Percentiles rank a stretch among this genome's conserved stretches.
Conservation (phyloP, 2,888 invertebrate genomes). For the Cerastis leucographa region DNA sequence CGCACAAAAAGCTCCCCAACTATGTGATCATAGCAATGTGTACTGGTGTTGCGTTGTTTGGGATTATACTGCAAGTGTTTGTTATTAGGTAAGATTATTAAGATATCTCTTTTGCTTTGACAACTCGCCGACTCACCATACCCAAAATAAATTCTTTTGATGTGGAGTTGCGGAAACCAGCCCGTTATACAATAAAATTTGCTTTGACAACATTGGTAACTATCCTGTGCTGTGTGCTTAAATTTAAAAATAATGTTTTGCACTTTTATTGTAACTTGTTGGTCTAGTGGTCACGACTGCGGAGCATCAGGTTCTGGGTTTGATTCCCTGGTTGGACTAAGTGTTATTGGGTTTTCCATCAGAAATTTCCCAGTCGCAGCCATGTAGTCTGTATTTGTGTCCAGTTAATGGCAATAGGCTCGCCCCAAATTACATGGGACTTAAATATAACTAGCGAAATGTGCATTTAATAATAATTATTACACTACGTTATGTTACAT, state of each 20-base stretch:
- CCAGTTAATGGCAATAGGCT: too few species aligned
- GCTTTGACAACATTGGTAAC: not conserved
- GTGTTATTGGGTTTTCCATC: not conserved
- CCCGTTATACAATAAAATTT: too few species aligned
- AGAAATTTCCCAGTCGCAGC: not conserved
- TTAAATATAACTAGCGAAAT: not conserved
- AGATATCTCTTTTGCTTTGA: not conserved
- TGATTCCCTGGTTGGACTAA: not conserved
- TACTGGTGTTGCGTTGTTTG: slow-evolving; percentile 90
- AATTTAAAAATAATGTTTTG: not conserved
- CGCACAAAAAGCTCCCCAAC: slow-evolving; percentile 90
- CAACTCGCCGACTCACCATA: too few species aligned
- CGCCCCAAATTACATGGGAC: not conserved
- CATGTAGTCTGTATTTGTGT: too few species aligned
- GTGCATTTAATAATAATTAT: not conserved
- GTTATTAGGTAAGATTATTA: slow-evolving; percentile 89
- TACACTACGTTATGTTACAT: not conserved
- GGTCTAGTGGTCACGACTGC: too few species aligned
- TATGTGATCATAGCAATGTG: slow-evolving; percentile 90
- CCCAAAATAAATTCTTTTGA: too few species aligned
- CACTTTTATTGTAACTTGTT: not conserved
- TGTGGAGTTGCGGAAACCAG: too few species aligned
- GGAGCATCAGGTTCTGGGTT: not conserved
- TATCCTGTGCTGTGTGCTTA: not conserved
- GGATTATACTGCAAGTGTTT: slow-evolving; percentile 91